phyloP scores from a whole-genome alignment of 1,140 invertebrate genomes.

The Medauroidea extradentata region DNA sequence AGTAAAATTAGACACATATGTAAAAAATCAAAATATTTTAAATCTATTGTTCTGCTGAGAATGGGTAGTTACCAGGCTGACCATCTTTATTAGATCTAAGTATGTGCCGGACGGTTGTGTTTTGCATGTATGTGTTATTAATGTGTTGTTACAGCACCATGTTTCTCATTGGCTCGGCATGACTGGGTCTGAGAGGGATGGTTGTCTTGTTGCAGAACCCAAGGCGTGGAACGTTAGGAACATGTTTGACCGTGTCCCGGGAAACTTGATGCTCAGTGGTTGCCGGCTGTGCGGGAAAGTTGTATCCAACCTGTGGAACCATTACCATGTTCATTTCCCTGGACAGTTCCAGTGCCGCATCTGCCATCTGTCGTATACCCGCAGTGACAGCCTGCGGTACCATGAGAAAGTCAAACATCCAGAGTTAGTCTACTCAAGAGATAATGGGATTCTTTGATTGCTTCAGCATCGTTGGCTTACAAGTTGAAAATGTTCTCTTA shows the following conservation, averaged over 20 bases:
- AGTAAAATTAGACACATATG: too few species aligned
- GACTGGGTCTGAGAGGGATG: too few species aligned
- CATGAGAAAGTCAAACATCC: conserved; percentile 72
- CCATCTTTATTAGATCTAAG: too few species aligned
- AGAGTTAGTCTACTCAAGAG: conserved; percentile 45
- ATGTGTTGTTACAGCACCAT: too few species aligned
- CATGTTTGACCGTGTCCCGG: conserved; percentile 9
- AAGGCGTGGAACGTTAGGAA: conserved; percentile 8
- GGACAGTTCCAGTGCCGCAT: conserved; percentile 74
- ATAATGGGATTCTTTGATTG: neutral
- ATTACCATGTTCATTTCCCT: conserved; percentile 76
- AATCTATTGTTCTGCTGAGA: too few species aligned
- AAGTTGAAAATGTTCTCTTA: neutral
- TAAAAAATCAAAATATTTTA: too few species aligned
- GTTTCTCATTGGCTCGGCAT: too few species aligned
- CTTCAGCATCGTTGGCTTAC: too few species aligned
- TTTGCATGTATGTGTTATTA: too few species aligned
- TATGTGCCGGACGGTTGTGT: too few species aligned
- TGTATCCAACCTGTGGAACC: conserved; percentile 81
- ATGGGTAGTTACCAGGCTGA: too few species aligned
- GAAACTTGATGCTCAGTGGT: conserved; percentile 56
- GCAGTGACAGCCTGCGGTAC: conserved; percentile 73
- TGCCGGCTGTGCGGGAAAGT: conserved; percentile 79
- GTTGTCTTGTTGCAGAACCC: conserved; percentile 6
- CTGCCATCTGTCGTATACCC: conserved; percentile 78